Base-by-base conservation (phyloP, 1,140 invertebrate species). In the Drosophila pruinosa region DNA sequence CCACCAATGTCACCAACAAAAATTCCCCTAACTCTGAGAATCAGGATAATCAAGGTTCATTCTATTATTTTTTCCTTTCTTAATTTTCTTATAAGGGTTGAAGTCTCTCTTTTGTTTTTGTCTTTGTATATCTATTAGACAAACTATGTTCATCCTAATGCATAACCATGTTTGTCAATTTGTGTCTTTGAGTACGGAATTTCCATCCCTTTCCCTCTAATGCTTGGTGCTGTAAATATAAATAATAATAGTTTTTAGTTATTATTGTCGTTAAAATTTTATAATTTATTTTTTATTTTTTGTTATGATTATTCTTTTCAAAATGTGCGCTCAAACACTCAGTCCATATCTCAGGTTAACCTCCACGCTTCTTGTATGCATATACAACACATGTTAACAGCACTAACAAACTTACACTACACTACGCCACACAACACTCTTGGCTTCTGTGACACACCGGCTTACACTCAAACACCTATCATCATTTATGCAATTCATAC, bases 21-120 rank as follows among this genome's bases (percentile, higher is more conserved):
- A 90, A 90, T 88, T 89, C 81, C 72, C 81, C 73, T 70, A 90
- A 88, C 65, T 90, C 85, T 70, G 89, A 90, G 67, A 76, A 70
- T 43, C 79, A 79, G 89, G 89, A 90, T 81, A 90, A 75, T 80
- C 85, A 91, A 91, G 89, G 90, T 90, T 91, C 77, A 88, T 91
- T 85, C 72, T 81, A 38, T 74, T 86, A 67, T 88, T 90, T 67
- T 73, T 72, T 61, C 64, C 63, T 17, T 63, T 58, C 21, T 24
- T 72, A 19, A 61, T 86, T 65, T 62, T 63, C 48, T 62, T 59
- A 36, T 10, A 63, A 56, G 12, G 58, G 21, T 21, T 7, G 22
- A 3, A 48, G 28, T 26, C 26, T 64, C 47, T 48, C 47, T 41
- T 77, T 57, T 53, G 2, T 2, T 17, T 41, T 54, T 54, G 7